Conservation (phyloP, 2,113 vertebrate species). For the Hippocampus barbouri region DNA sequence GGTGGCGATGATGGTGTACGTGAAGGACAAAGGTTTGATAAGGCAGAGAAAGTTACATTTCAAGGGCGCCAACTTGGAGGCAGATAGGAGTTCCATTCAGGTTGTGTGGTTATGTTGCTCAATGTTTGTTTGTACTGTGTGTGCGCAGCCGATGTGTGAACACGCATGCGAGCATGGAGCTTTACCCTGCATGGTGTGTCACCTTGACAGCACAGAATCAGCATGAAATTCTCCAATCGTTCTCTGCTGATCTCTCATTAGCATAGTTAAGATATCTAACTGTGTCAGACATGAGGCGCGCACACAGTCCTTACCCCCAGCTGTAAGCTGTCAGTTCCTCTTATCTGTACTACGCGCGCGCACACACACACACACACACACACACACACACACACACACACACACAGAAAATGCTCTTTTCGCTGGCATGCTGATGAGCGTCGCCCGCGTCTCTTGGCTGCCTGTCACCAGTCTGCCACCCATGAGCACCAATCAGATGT, state of each 20-base stretch:
- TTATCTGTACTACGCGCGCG: constrained; percentile 65
- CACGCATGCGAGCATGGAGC: constrained; percentile 13
- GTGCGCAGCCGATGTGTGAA: background rate
- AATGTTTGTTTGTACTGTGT: constrained; percentile 22
- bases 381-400: constrained; percentile 42
- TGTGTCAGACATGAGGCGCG: constrained; percentile 65
- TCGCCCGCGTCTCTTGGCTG: constrained; percentile 73
- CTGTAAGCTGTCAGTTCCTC: constrained; percentile 74
- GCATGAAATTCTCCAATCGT: constrained; percentile 72
- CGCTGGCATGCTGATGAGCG: constrained; percentile 72
- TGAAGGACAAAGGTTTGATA: constrained; percentile 66
- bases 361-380: constrained; percentile 49
- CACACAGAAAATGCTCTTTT: constrained; percentile 70
- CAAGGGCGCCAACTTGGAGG: constrained; percentile 43
- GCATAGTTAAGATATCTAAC: constrained; percentile 74
- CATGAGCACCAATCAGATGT: constrained; percentile 75
- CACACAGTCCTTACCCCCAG: constrained; percentile 65
- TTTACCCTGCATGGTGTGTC: constrained; percentile 56
- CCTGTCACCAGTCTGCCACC: constrained; percentile 74
- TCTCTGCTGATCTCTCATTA: constrained; percentile 72
- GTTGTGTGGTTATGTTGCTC: constrained; percentile 41
- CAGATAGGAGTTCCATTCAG: constrained; percentile 47
- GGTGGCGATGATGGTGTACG: background rate
- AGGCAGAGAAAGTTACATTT: constrained; percentile 58
- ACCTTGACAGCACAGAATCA: constrained; percentile 70